Conservation (phyloP, 2,797 vertebrate genomes). For the Danio aesculapii region DNA sequence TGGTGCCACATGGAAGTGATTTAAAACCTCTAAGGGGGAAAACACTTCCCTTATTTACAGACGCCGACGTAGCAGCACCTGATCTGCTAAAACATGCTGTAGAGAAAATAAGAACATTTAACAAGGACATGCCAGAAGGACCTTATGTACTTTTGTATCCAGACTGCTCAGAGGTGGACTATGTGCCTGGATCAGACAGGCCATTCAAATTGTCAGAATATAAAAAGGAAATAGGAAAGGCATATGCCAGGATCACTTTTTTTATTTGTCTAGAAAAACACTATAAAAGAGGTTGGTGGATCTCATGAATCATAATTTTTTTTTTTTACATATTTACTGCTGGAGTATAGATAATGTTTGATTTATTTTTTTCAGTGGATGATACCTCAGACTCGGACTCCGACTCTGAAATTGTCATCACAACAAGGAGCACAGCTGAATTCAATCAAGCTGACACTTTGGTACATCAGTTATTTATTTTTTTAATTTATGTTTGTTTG, state of each 20-base stretch:
- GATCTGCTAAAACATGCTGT: no score
- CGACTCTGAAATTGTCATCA: slow-evolving; percentile 39
- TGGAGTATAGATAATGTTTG: slow-evolving; percentile 13
- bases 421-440: slow-evolving; percentile 48
- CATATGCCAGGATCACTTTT: slow-evolving; percentile 35
- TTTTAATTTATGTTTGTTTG: slow-evolving; percentile 1
- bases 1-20: no score
- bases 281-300: slow-evolving; percentile 30
- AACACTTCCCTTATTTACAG: no score
- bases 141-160: no score
- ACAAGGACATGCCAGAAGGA: no score
- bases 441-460: slow-evolving; percentile 30
- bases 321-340: slow-evolving; percentile 21
- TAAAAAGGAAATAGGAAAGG: slow-evolving; percentile 20
- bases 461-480: background rate
- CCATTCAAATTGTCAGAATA: no score
- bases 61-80: no score
- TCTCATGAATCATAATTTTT: slow-evolving; percentile 18
- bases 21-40: no score
- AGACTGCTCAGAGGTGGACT: no score
- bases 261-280: slow-evolving; percentile 39
- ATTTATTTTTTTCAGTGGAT: slow-evolving; percentile 15
- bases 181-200: no score
- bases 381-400: background rate
- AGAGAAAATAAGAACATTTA: no score